Evolutionary conservation across 2,113 vertebrate species (phyloP), one percentile per base, ranked within the genome.

Genomic region (Casuarius casuarius): DNA sequence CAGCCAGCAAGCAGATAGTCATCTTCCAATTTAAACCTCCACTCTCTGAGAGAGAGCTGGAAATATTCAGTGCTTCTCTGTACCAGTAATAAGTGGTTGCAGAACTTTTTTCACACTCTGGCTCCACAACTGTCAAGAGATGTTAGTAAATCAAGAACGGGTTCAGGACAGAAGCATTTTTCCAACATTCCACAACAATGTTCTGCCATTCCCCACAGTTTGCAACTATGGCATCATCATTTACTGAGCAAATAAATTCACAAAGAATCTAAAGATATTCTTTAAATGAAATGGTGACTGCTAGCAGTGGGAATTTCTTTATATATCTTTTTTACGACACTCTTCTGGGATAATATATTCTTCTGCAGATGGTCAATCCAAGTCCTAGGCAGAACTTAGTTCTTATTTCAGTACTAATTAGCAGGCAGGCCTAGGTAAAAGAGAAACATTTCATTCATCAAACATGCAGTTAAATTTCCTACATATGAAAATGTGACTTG

Each of bases 51-150:
- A 99, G 99, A 93, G 98, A 99, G 97, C 98, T 96, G 7, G 99
- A 99, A 98, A 99, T 99, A 97, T 99, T 97, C 98, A 99, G 96
- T 2, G 99, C 98, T 98, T 99, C 97, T 72, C 99, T 98, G 97
- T 99, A 99, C 99, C 99, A 99, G 97, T 99, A 99, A 77, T 98
- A 99, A 26, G 99, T 99, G 72, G 99, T 99, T 89, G 99, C 99
- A 2, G 99, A 99, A 97, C 99, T 99, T 97, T 99, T 99, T 81
- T 99, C 99, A 96, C 99, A 99, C 97, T 99, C 99, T 4, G 99
- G 99, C 82, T 98, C 99, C 87, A 99, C 97, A 96, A 98, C 99
- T 99, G 78, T 93, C 18, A 87, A 92, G 90, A 96, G 28, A 97
- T 19, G 10, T 87, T 46, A 90, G 67, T 49, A 91, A 75, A 89